These are phyloP conservation scores for Caenorhabditis brenneri DNA, from an alignment of 1,140 invertebrate genomes.

Conservation along the genomic window DNA sequence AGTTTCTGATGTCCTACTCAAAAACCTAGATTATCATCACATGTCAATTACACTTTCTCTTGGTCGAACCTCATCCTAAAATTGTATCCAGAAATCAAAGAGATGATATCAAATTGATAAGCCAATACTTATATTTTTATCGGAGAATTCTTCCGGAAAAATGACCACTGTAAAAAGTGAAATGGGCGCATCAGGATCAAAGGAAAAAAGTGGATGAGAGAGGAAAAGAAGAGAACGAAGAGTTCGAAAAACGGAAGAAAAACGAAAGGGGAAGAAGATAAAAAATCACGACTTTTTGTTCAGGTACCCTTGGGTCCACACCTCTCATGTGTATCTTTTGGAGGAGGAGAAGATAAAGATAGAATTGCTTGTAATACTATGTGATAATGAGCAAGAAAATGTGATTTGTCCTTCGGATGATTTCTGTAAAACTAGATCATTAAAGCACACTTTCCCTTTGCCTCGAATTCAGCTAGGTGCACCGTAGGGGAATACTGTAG, in stretches of 20 bases:
- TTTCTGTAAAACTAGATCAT: no score
- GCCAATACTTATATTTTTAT: neutral
- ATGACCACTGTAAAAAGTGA: slow-evolving; percentile 37
- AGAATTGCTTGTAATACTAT: neutral
- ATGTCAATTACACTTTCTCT: no score
- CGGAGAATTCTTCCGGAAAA: neutral
- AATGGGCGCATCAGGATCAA: slow-evolving; percentile 2
- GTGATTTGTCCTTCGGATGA: no score
- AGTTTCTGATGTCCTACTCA: no score
- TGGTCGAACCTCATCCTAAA: no score
- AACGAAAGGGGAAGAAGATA: neutral
- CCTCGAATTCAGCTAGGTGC: no score
- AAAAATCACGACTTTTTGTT: slow-evolving; percentile 37
- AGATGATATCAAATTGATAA: neutral
- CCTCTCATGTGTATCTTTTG: neutral
- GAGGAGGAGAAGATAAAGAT: neutral
- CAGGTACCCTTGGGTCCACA: neutral
- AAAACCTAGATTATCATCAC: no score
- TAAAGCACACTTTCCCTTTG: no score
- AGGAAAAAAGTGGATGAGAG: neutral
- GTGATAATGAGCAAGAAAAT: neutral
- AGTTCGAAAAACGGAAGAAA: neutral
- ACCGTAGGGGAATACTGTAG: no score
- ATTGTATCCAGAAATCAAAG: neutral
- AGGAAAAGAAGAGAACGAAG: neutral